Evolutionary conservation across 2,113 vertebrate genomes (phyloP).

Genomic region (Cyprinodon variegatus): DNA sequence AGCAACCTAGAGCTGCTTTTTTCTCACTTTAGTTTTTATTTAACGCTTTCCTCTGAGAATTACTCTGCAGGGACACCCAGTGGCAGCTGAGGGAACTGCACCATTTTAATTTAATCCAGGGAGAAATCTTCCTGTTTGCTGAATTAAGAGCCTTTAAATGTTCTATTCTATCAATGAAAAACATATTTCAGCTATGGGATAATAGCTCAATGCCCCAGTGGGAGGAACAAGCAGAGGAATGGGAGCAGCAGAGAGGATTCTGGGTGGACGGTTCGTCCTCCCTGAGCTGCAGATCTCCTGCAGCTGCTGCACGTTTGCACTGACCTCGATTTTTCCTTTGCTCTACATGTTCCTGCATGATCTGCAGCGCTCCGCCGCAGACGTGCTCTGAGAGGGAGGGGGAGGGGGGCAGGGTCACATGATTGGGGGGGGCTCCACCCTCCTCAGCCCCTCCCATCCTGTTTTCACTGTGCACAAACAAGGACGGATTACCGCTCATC

Average conservation of each 20-base stretch:
- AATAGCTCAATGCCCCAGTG: background rate
- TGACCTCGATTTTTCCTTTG: slow-evolving; percentile 45
- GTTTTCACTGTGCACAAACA: slow-evolving; percentile 66
- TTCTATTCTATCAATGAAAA: background rate
- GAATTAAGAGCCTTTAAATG: background rate
- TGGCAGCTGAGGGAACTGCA: slow-evolving; percentile 17
- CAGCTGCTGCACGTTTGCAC: background rate
- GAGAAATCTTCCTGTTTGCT: background rate
- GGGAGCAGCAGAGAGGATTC: background rate
- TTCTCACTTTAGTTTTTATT: background rate
- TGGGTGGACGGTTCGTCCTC: slow-evolving; percentile 5
- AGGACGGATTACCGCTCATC: slow-evolving; percentile 77
- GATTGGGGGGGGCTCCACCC: slow-evolving; percentile 24
- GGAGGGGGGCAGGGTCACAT: slow-evolving; percentile 22
- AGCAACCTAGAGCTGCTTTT: background rate
- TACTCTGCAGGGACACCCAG: background rate
- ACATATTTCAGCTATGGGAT: background rate
- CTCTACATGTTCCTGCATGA: slow-evolving; percentile 31
- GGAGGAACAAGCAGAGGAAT: too few species aligned
- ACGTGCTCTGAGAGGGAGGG: slow-evolving; percentile 15
- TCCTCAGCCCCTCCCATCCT: slow-evolving; percentile 5
- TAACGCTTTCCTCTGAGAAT: background rate
- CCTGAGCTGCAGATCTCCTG: background rate
- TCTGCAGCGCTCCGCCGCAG: slow-evolving; percentile 35
- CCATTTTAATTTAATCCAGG: background rate